Percentiles rank a stretch among this genome's conserved stretches.
phyloP scores from a whole-genome alignment of 1,140 invertebrate species.

The Triops cancriformis region DNA sequence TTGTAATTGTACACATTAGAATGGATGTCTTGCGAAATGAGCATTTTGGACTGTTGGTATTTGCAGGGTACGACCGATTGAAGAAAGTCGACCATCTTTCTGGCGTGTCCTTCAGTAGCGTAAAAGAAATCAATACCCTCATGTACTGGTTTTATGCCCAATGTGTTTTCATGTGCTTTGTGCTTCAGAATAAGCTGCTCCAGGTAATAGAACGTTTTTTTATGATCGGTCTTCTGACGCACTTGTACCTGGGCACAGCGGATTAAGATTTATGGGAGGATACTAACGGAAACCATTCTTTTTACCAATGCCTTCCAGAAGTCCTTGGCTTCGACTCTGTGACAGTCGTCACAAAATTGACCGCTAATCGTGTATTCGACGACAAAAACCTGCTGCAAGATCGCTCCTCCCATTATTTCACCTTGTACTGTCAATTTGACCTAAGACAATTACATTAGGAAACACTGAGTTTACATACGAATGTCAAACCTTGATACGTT shows the following conservation, averaged over 20 bases:
- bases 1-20: conserved; percentile 98
- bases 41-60: conserved; percentile 81
- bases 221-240: conserved; percentile 78
- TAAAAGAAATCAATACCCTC: conserved; percentile 97
- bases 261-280: not conserved
- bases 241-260: conserved; percentile 59
- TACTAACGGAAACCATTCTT: conserved; percentile 31
- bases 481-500: conserved; percentile 66
- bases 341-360: conserved; percentile 97
- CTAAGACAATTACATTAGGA: conserved; percentile 37
- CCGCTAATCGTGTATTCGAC: conserved; percentile 85
- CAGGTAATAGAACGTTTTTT: conserved; percentile 97
- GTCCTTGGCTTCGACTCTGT: conserved; percentile 92
- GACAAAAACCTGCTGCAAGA: conserved; percentile 82
- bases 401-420: conserved; percentile 74
- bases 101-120: conserved; percentile 74
- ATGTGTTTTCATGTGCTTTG: conserved; percentile 79
- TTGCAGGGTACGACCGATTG: conserved; percentile 74
- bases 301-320: conserved; percentile 86
- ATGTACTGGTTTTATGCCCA: conserved; percentile 87
- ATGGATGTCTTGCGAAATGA: conserved; percentile 95
- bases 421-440: conserved; percentile 95
- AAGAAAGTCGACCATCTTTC: conserved; percentile 94
- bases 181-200: conserved; percentile 96
- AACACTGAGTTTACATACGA: not conserved